Percentiles rank a stretch among this genome's conserved stretches.
These are phyloP conservation scores for Callosobruchus maculatus DNA, from an alignment of 2,888 invertebrate species.

Conservation along the genomic window DNA sequence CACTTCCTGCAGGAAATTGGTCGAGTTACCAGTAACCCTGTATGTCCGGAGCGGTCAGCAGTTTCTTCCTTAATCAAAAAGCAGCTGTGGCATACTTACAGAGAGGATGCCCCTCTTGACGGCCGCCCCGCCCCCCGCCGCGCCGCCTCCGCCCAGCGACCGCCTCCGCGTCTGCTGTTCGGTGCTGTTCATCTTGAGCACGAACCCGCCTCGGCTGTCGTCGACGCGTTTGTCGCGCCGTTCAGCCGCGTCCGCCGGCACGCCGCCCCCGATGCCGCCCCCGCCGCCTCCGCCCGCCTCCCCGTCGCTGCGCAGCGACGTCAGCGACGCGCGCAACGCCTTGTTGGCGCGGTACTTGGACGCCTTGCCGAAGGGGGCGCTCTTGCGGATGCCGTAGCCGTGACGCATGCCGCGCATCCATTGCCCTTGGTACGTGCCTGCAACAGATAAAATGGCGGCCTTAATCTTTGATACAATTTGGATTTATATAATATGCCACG, in stretches of 20 bases:
- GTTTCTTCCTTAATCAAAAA: no score
- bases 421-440: conserved; percentile 96
- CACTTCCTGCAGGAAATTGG: no score
- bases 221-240: conserved; percentile 82
- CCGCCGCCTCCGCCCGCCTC: conserved; percentile 47
- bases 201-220: conserved; percentile 96
- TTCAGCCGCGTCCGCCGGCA: conserved; percentile 58
- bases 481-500: no score
- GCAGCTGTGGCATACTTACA: conserved; percentile 55
- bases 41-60: no score
- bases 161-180: conserved; percentile 82
- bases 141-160: conserved; percentile 72
- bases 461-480: no score
- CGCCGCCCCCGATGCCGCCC: conserved; percentile 30
- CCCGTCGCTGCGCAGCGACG: conserved; percentile 72
- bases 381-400: conserved; percentile 97
- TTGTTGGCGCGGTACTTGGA: conserved; percentile 86
- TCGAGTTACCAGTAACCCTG: no score
- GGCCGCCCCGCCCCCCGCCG: not conserved
- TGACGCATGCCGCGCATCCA: conserved; percentile 98
- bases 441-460: no score
- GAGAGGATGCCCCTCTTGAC: conserved; percentile 83
- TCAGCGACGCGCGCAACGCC: conserved; percentile 70
- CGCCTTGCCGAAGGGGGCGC: conserved; percentile 95
- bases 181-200: conserved; percentile 89